Base-by-base conservation (phyloP, 35 echinoderm and acorn worm genomes). In the Apostichopus parvimensis region DNA sequence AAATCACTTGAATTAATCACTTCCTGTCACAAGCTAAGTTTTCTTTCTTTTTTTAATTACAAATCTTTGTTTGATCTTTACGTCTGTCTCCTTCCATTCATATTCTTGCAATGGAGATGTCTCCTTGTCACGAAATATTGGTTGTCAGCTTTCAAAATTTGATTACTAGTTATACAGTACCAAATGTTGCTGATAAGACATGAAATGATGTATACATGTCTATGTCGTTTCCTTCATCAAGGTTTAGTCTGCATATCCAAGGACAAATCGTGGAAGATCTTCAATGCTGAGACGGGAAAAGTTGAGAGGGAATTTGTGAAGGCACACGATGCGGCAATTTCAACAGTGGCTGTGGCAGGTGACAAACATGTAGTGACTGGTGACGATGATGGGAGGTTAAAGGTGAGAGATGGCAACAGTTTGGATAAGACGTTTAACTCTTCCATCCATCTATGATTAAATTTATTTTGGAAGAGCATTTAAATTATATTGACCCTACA, bases 351-450 rank as follows among this genome's bases (percentile, higher is more conserved):
- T 6, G 91, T 99, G 8, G 86, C 94, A 34, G 93, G 94, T 55
- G 93, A 93, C 12, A 96, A 99, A 18, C 62, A 93, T 54, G 34
- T 99, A 7, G 97, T 95, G 20, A 99, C 95, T 6, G 97, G 95
- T 11, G 97, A 99, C 77, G 97, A 99, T 88, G 95, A 99, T 55
- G 97, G 97, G 9, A 88, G 78, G 64, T 77, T 99, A 34, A 95
- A 99, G 93, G 97, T 99, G 60, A 91, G 90, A 64, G 26, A 56
- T 6, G 10, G 0, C 0, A 17, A 11, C 4, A 68, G 1, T 14
- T 18, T 17, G 64, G 64, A 11, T 8, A 5, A 14, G 0, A 68
- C 11, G 0, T 14, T 14, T 68, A 4, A 14, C 64, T 4, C 18
- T 11, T 68, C 64, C 11, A 14, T 18, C 64, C 11, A 14, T 68